Evolutionary conservation across 2,113 vertebrate genomes (phyloP), one percentile per base, ranked within the genome.

Genomic region (Kryptolebias marmoratus): DNA sequence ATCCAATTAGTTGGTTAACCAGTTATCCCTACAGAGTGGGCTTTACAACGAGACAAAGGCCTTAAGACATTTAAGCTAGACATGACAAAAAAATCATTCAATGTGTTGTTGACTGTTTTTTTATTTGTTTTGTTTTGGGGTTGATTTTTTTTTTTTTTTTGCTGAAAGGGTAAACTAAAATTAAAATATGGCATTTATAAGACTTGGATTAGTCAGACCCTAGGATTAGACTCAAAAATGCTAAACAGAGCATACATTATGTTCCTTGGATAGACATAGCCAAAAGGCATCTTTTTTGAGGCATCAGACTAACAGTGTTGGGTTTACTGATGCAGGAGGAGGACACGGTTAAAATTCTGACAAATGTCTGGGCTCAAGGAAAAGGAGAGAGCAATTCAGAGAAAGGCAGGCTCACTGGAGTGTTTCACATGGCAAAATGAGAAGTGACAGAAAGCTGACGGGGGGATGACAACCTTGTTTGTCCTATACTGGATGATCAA

Each of bases 401-500:
- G 71, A 83, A 58, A 80, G 80, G 81, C 81, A 84, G 88, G 84
- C 67, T 91, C 75, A 81, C 80, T 80, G 79, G 73, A 76, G 89
- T 89, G 86, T 91, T 82, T 84, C 79, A 73, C 76, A 67, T 75
- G 78, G 74, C 88, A 72, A 79, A 88, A 92, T 90, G 80, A 87
- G 89, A 91, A 90, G 86, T 92, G 92, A 93, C 90, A 91, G 83
- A 83, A 75, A 87, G 82, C 81, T 93, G 92, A 92, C 81, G 11
- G 87, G 81, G 84, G 74, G 73, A 91, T 91, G 89, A 89, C 88
- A 90, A 87, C 88, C 87, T 90, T 92, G 89, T 94, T 94, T 93
- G 89, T 92, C 88, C 90, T 92, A 87, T 82, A 64, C 86, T 77
- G 81, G 85, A 89, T 87, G 89, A 92, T 93, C 89, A 91, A 89